phyloP scores from a whole-genome alignment of 1,140 invertebrate species.

The Manduca sexta region DNA sequence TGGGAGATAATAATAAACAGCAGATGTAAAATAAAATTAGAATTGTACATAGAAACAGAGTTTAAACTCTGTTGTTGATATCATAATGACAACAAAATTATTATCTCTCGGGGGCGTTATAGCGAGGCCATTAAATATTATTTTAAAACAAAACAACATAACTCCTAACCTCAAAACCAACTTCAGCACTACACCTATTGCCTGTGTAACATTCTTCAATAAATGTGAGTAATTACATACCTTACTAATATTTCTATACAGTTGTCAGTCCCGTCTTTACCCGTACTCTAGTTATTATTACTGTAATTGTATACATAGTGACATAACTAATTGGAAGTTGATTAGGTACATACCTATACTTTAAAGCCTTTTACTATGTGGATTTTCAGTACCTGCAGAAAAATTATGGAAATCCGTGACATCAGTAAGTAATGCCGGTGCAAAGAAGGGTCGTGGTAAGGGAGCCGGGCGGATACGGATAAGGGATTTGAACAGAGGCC shows the following conservation, averaged over 20 bases:
- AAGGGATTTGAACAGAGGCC: slow-evolving; percentile 93
- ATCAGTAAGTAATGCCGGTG: slow-evolving; percentile 96
- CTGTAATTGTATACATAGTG: background rate
- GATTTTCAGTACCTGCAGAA: slow-evolving; percentile 80
- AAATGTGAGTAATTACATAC: slow-evolving; percentile 49
- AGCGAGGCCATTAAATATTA: slow-evolving; percentile 26
- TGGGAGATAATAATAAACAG: background rate
- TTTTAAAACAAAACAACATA: slow-evolving; percentile 37
- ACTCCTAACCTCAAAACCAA: slow-evolving; percentile 51
- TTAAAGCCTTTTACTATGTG: background rate
- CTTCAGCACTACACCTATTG: slow-evolving; percentile 42
- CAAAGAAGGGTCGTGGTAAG: slow-evolving; percentile 94
- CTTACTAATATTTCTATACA: background rate
- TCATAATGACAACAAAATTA: slow-evolving; percentile 42
- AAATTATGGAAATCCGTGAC: slow-evolving; percentile 95
- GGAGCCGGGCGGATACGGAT: slow-evolving; percentile 80
- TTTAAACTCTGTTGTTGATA: slow-evolving; percentile 6
- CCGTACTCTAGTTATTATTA: background rate
- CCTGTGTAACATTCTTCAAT: slow-evolving; percentile 56
- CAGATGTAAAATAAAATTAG: background rate
- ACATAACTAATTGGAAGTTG: background rate
- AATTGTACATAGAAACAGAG: slow-evolving; percentile 13
- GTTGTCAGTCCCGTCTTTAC: too few relatives aligned
- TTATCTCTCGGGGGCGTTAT: slow-evolving; percentile 33
- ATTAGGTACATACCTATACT: background rate